Percentiles rank a stretch among this genome's conserved stretches.
phyloP scores from a whole-genome alignment of 2,888 invertebrate species.

The Schizotus pectinicornis region DNA sequence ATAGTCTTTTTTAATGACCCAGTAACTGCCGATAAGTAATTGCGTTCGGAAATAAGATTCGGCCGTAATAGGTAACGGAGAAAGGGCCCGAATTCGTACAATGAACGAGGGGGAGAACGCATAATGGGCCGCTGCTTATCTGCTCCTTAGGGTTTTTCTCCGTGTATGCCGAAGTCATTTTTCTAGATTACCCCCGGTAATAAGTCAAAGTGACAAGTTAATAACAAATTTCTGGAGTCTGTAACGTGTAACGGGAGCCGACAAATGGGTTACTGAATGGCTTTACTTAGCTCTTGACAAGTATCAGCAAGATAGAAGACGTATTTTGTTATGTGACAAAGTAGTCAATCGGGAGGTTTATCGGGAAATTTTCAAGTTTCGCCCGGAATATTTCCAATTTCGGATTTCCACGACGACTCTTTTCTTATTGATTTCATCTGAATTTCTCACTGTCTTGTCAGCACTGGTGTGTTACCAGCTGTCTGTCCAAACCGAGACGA shows the following conservation, averaged over 20 bases:
- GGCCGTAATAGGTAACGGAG: not conserved
- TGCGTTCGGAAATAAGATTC: not conserved
- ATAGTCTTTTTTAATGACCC: slow-evolving; percentile 5
- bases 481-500: too few species aligned
- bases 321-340: slow-evolving; percentile 28
- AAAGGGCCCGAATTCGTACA: not conserved
- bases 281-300: slow-evolving; percentile 37
- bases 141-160: not conserved
- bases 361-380: not conserved
- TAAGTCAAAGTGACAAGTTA: slow-evolving; percentile 30
- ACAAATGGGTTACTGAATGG: slow-evolving; percentile 37
- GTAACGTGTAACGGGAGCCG: slow-evolving; percentile 20
- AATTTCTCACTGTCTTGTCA: too few species aligned
- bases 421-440: too few species aligned
- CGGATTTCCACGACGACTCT: too few species aligned
- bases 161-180: slow-evolving; percentile 11
- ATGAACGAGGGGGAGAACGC: not conserved
- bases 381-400: not conserved
- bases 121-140: not conserved
- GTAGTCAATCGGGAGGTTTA: slow-evolving; percentile 23
- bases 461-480: too few species aligned
- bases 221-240: slow-evolving; percentile 25
- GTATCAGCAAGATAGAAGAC: slow-evolving; percentile 36
- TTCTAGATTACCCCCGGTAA: slow-evolving; percentile 17
- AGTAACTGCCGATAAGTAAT: not conserved